Conservation (phyloP, 2,888 invertebrate species). For the Prenolepis imparis region DNA sequence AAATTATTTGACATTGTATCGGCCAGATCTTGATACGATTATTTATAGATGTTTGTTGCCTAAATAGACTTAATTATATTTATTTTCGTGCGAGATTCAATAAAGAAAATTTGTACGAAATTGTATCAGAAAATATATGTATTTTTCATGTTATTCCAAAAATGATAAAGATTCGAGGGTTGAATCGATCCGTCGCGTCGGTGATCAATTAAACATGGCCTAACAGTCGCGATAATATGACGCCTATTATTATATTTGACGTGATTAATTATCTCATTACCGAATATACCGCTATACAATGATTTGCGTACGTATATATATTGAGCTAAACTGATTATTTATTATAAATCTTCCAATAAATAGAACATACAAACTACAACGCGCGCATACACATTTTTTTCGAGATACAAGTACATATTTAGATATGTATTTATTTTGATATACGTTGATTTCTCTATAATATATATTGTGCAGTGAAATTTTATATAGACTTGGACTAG, state of each 20-base stretch:
- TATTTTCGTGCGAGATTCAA: neutral
- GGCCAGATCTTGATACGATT: neutral
- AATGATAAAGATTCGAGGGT: neutral
- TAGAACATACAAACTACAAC: neutral
- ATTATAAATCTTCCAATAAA: neutral
- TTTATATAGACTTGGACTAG: conserved; percentile 5
- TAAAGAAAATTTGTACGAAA: neutral
- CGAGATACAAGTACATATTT: neutral
- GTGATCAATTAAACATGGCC: conserved; percentile 31
- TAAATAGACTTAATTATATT: neutral
- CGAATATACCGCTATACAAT: neutral
- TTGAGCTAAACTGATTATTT: conserved; percentile 28
- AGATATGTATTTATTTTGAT: neutral
- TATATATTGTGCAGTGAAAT: conserved; percentile 9
- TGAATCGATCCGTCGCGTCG: conserved; percentile 12
- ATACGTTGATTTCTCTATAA: neutral
- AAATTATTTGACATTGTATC: conserved; percentile 24
- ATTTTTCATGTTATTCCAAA: neutral
- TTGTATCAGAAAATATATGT: neutral
- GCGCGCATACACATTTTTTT: conserved; percentile 7
- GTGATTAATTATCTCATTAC: conserved; percentile 50
- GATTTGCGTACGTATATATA: conserved; percentile 26
- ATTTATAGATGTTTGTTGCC: neutral
- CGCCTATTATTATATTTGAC: conserved; percentile 38
- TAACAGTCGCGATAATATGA: conserved; percentile 31